phyloP scores from a whole-genome alignment of 1,140 invertebrate species.

The Pseudoatta argentina region DNA sequence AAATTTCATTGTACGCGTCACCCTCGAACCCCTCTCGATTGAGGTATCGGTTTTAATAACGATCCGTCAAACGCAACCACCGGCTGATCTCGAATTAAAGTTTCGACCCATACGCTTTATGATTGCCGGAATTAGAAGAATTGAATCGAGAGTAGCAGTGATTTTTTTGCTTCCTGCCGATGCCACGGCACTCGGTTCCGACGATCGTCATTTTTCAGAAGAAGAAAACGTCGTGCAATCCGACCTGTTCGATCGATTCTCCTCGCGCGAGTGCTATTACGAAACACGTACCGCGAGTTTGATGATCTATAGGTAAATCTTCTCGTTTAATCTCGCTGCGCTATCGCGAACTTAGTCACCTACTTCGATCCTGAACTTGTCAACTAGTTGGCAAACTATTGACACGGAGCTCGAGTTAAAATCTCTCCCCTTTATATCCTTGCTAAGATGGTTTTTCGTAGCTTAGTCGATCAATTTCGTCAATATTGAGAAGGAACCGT shows the following conservation, averaged over 20 bases:
- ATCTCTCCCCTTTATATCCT: constrained; percentile 34
- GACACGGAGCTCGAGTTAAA: constrained; percentile 32
- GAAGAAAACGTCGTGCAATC: constrained; percentile 32
- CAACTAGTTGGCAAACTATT: constrained; percentile 74
- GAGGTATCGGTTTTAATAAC: constrained; percentile 51
- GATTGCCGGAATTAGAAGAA: constrained; percentile 54
- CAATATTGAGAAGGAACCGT: constrained; percentile 13
- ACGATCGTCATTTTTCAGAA: constrained; percentile 48
- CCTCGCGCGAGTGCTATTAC: constrained; percentile 44
- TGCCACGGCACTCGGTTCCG: neutral
- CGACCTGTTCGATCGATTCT: constrained; percentile 20
- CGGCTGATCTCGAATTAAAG: constrained; percentile 47
- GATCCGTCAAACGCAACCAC: constrained; percentile 65
- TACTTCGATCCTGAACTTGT: constrained; percentile 70
- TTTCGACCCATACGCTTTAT: constrained; percentile 45
- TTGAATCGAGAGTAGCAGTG: neutral
- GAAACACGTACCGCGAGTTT: constrained; percentile 51
- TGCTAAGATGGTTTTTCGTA: neutral
- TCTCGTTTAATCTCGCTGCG: constrained; percentile 54
- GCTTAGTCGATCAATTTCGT: constrained; percentile 65
- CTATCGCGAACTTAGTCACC: constrained; percentile 70
- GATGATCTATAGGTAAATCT: constrained; percentile 59
- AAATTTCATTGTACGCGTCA: constrained; percentile 70
- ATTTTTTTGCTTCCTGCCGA: constrained; percentile 9
- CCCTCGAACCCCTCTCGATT: constrained; percentile 36